Evolutionary conservation across 1,140 invertebrate species (phyloP), one percentile per base, ranked within the genome.

Genomic region (Catajapyx aquilonaris): DNA sequence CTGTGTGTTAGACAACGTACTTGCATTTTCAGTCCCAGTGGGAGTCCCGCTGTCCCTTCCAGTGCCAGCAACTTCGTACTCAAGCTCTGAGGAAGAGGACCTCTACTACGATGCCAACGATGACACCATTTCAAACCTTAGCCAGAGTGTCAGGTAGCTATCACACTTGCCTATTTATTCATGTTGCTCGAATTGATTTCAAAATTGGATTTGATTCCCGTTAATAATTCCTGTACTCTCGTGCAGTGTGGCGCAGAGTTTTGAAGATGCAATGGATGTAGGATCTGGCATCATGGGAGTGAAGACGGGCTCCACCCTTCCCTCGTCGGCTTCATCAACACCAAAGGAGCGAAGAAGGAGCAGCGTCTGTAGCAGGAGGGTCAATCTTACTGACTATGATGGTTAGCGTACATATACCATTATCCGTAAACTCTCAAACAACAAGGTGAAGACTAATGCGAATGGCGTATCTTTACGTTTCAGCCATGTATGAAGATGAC

Each of bases 41-140:
- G n/a, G n/a, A n/a, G n/a, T 37, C 11, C 50, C 57, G 10, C 60
- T 65, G 50, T 62, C 65, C 35, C 57, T 71, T 22, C 57, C 66
- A 20, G 77, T 90, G 22, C 87, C 85, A 17, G 81, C 81, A 50
- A 86, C 76, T 34, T 94, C 87, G 1, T 95, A 94, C 58, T 94
- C 87, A 0, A 90, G 83, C 50, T 93, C 87, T 23, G 90, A 95
- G 38, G 68, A 70, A 47, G 90, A 95, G 51, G 88, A 96, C 44
- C 86, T 94, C 56, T 95, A 86, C 58, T 94, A 73, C 54, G 88
- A 96, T 65, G 88, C 88, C 5, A 76, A 84, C 44, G 85, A 91
- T 68, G 69, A 42, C 49, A 60, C 38, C 48, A 55, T 4, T 54
- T 19, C 31, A 17, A 39, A 34, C 28, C 38, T 39, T 37, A 43